Conservation (phyloP, 2,797 vertebrate species). For the Denticeps clupeoides region DNA sequence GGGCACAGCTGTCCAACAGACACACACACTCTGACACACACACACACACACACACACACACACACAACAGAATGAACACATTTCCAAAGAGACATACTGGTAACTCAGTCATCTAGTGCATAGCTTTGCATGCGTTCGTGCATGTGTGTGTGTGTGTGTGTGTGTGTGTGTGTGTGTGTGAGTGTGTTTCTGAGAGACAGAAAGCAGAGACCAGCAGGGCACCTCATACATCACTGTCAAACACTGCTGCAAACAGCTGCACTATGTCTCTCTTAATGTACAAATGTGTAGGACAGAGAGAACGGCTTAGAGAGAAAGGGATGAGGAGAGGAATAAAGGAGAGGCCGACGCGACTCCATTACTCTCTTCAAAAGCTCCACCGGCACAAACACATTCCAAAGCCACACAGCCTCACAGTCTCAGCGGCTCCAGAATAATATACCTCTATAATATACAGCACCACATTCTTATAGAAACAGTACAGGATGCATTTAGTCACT, state of each 20-base stretch:
- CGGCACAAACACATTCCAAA: conserved; percentile 11
- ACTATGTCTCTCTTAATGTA: conserved; percentile 59
- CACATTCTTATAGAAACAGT: conserved; percentile 99
- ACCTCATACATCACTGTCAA: conserved; percentile 62
- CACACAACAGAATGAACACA: conserved; percentile 13
- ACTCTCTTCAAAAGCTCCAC: conserved; percentile 1
- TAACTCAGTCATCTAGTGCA: conserved; percentile 13
- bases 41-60: conserved; percentile 18
- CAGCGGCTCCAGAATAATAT: too few species aligned
- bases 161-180: conserved; percentile 13
- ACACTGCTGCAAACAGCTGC: conserved; percentile 59
- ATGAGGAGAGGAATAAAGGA: not conserved
- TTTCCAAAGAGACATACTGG: conserved; percentile 10
- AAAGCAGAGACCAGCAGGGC: conserved; percentile 57
- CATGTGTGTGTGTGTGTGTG: conserved; percentile 27
- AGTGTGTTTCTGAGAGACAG: conserved; percentile 36
- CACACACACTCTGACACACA: conserved; percentile 22
- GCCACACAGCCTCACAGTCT: conserved; percentile 6
- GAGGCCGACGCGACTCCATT: not conserved
- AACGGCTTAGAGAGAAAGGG: not conserved
- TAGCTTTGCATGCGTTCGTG: conserved; percentile 14
- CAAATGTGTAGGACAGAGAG: conserved; percentile 11
- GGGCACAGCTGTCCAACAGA: conserved; percentile 57
- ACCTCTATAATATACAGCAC: conserved; percentile 99
- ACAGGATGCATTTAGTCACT: conserved; percentile 95